Conservation (phyloP, 2,113 vertebrate genomes). For the Centropristis striata region DNA sequence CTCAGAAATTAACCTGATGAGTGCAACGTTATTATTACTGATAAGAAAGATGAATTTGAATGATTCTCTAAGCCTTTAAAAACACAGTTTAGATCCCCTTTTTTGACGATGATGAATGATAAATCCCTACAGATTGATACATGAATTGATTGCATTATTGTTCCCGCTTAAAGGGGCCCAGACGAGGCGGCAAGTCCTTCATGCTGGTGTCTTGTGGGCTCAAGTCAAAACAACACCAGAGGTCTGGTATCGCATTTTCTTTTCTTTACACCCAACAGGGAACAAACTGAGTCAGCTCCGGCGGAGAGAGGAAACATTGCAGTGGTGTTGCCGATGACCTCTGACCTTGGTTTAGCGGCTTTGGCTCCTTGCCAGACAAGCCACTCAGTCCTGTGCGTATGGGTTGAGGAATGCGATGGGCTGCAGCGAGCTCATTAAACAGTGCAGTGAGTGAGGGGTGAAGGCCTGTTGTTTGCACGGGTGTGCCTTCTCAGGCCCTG, state of each 20-base stretch:
- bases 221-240: conserved; percentile 35
- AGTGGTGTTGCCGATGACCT: conserved; percentile 59
- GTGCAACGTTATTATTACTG: not conserved
- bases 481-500: conserved; percentile 54
- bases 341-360: conserved; percentile 59
- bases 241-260: conserved; percentile 17
- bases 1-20: not conserved
- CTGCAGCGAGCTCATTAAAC: conserved; percentile 77
- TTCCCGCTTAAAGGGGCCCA: conserved; percentile 5
- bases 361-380: conserved; percentile 66
- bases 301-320: conserved; percentile 51
- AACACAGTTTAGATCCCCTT: conserved; percentile 5
- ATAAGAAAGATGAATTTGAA: not conserved
- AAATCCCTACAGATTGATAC: not conserved
- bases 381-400: conserved; percentile 53
- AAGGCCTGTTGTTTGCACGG: conserved; percentile 70
- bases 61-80: conserved; percentile 7
- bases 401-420: conserved; percentile 68
- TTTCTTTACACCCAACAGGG: conserved; percentile 24
- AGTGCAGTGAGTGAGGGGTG: conserved; percentile 62
- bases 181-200: not conserved
- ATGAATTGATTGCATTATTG: not conserved
- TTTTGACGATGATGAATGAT: not conserved
- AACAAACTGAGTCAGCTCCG: conserved; percentile 5
- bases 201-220: conserved; percentile 21